A percentile compares a stretch with the other conserved stretches of the same genome.
phyloP scores from a whole-genome alignment of 2,888 invertebrate genomes.

The Drosophila flavopinicola region DNA sequence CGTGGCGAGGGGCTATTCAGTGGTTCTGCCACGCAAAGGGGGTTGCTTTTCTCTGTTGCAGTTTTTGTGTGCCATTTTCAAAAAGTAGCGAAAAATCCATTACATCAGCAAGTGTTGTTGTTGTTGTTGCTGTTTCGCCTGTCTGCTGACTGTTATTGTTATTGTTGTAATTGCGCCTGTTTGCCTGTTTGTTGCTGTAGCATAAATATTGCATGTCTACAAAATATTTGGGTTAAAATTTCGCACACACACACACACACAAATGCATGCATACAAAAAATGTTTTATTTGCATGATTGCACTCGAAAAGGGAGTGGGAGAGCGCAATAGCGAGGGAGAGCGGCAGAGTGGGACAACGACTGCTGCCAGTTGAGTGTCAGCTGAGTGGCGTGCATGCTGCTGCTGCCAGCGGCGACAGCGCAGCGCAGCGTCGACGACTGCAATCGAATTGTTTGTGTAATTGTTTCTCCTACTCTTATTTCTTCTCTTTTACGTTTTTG shows the following conservation, averaged over 20 bases:
- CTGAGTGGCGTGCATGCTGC: conserved; percentile 65
- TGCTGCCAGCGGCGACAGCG: conserved; percentile 56
- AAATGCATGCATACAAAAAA: conserved; percentile 43
- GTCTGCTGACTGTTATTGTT: conserved; percentile 51
- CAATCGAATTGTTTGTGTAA: conserved; percentile 71
- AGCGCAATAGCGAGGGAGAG: conserved; percentile 5
- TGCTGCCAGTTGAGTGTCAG: conserved; percentile 57
- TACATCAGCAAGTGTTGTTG: conserved; percentile 46
- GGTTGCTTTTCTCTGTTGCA: conserved; percentile 39
- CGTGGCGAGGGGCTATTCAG: conserved; percentile 34
- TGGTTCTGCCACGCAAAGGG: conserved; percentile 10
- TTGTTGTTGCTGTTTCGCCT: conserved; percentile 19
- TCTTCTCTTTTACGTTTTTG: conserved; percentile 42
- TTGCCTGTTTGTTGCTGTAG: conserved; percentile 43
- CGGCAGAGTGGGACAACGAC: no score
- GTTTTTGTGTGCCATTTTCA: conserved; percentile 30
- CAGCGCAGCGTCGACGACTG: conserved; percentile 47
- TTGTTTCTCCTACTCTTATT: conserved; percentile 58
- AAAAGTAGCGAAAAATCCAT: conserved; percentile 54
- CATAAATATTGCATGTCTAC: conserved; percentile 77
- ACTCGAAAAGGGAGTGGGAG: conserved; percentile 43
- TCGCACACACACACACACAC: conserved; percentile 53
- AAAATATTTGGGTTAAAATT: conserved; percentile 80
- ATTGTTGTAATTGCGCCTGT: conserved; percentile 52
- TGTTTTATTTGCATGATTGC: conserved; percentile 79